These are phyloP conservation scores for Netelia fuscicornis DNA, from an alignment of 2,888 invertebrate genomes.

Conservation along the genomic window DNA sequence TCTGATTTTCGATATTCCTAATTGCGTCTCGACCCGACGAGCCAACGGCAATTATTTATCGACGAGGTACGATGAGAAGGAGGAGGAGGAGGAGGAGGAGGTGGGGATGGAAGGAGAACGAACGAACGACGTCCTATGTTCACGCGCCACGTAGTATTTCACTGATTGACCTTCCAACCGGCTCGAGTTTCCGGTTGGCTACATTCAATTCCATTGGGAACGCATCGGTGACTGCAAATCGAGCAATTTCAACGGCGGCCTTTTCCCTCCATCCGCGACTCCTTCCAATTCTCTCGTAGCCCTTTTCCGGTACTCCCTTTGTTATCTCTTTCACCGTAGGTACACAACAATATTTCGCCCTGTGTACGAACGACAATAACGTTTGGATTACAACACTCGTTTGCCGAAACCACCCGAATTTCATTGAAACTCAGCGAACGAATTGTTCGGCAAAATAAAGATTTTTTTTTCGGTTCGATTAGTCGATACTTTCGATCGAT, in stretches of 20 bases:
- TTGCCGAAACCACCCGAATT: background rate
- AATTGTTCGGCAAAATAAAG: background rate
- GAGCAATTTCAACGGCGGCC: slow-evolving; percentile 39
- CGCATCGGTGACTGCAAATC: slow-evolving; percentile 59
- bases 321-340: slow-evolving; percentile 20
- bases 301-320: slow-evolving; percentile 51
- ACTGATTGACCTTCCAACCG: slow-evolving; percentile 59
- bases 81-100: background rate
- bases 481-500: background rate
- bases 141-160: slow-evolving; percentile 41
- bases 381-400: background rate
- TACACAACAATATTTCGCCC: background rate
- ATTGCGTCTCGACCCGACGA: slow-evolving; percentile 24
- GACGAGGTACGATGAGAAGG: background rate
- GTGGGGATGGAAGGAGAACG: background rate
- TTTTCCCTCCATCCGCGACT: slow-evolving; percentile 11
- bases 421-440: background rate
- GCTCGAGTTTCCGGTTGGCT: slow-evolving; percentile 52
- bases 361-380: slow-evolving; percentile 22
- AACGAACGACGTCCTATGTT: slow-evolving; percentile 17
- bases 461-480: background rate
- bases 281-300: slow-evolving; percentile 23
- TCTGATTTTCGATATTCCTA: slow-evolving; percentile 1
- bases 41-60: slow-evolving; percentile 28
- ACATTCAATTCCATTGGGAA: slow-evolving; percentile 61